Base-by-base conservation (phyloP, 2,888 invertebrate genomes). In the Parapristionchus giblindavisi region DNA sequence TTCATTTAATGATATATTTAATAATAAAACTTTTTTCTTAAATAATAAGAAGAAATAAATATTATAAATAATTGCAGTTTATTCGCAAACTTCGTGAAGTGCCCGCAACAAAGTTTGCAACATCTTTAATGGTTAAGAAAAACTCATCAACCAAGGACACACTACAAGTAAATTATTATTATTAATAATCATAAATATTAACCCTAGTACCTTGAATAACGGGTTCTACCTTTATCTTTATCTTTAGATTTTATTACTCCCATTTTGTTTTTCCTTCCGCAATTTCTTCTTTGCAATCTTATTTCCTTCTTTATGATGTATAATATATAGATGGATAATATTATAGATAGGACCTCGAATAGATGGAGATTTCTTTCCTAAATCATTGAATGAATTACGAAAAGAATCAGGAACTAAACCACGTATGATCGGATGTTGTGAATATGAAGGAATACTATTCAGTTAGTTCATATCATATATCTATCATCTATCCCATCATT, bases 371-470 rank as follows among this genome's bases (percentile, higher is more conserved):
- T 66, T 66, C 48, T 48, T 66, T 32, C 66, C 66, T 43, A 3
- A 14, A 29, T 4, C 66, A 27, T 14, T 66, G 3, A 17, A 27
- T 14, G 66, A 66, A 48, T 29, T 66, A 51, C 24, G 66, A 66
- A 43, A 29, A 48, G 48, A 66, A 48, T 43, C 66, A 29, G 29
- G 29, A 48, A 11, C 14, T 17, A 66, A 66, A 48, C 66, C 66
- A 8, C 66, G 66, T 32, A 66, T 66, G 66, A 32, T 48, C 24
- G 66, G 66, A 43, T 60, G 66, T n/a, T 66, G 66, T 29, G 48
- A 27, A 43, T 48, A 66, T 29, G 66, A 48, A 48, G 66, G 66
- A 27, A n/a, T 66, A 14, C 17, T 66, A 6, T 14, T 60, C 8
- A 60, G 17, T 14, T 11, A 14, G 17, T 6, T n/a, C 5, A 8